A percentile compares a stretch with the other conserved stretches of the same genome.
Evolutionary conservation across 2,113 vertebrate species (phyloP).

Genomic region (Corythaixoides concolor): DNA sequence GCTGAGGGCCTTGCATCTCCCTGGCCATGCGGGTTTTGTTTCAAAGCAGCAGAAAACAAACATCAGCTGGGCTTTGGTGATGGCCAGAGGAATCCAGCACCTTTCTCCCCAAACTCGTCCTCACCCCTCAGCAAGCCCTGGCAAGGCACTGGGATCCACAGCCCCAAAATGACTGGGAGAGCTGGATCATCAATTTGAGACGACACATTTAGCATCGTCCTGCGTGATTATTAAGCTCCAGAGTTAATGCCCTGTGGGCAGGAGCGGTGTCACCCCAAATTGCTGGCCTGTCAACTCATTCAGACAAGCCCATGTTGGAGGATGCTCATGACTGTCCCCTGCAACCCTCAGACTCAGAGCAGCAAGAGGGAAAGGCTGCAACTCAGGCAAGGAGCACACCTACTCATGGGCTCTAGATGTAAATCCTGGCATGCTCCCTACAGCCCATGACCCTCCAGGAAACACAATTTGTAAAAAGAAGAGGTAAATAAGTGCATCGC

Average conservation of each 20-base stretch:
- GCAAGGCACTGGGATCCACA: neutral
- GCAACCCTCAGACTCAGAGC: neutral
- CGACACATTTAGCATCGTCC: neutral
- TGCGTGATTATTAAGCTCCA: neutral
- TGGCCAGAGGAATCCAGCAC: neutral
- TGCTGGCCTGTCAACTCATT: neutral
- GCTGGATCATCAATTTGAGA: neutral
- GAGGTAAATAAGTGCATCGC: neutral
- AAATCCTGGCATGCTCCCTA: neutral
- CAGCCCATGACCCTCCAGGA: neutral
- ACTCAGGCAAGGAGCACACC: neutral
- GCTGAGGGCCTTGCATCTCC: neutral
- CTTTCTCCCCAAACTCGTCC: neutral
- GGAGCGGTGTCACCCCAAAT: neutral
- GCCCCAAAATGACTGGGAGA: neutral
- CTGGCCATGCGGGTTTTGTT: neutral
- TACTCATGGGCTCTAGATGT: neutral
- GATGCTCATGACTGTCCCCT: neutral
- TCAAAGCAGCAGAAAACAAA: neutral
- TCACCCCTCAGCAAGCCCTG: neutral
- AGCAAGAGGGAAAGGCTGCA: neutral
- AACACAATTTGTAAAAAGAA: neutral
- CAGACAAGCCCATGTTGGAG: neutral
- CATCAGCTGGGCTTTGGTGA: fast-evolving
- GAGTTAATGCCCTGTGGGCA: neutral